Conservation (phyloP, 2,888 invertebrate species). For the Lasioglossum pauxillum region DNA sequence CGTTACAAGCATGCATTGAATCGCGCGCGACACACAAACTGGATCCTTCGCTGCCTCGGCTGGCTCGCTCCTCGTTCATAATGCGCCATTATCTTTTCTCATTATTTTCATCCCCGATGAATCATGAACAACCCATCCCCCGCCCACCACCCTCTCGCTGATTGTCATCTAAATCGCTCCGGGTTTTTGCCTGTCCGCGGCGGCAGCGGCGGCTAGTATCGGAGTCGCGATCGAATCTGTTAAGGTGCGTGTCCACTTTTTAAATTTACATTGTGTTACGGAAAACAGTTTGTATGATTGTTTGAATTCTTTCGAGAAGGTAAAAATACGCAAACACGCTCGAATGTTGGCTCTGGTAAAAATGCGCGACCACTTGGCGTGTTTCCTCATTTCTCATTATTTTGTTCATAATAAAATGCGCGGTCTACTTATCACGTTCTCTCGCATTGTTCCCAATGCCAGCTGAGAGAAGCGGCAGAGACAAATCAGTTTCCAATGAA, state of each 20-base stretch:
- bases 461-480: no score
- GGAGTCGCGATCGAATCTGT: background rate
- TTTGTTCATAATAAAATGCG: no score
- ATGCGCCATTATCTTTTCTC: background rate
- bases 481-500: no score
- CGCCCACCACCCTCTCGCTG: background rate
- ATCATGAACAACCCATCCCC: background rate
- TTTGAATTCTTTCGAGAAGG: no score
- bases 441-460: no score
- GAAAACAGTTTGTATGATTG: no score
- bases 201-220: background rate
- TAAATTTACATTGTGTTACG: no score
- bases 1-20: slow-evolving; percentile 45
- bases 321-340: no score
- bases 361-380: no score
- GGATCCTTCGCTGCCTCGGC: background rate
- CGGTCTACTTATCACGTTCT: no score
- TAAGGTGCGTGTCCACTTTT: background rate
- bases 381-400: no score
- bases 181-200: background rate
- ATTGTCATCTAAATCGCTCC: background rate
- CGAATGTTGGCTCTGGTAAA: no score
- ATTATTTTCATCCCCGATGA: background rate
- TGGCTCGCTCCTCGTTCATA: background rate
- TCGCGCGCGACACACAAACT: slow-evolving; percentile 27